Base-by-base conservation (phyloP, 2,888 invertebrate species). In the Drosophila engyochracea region DNA sequence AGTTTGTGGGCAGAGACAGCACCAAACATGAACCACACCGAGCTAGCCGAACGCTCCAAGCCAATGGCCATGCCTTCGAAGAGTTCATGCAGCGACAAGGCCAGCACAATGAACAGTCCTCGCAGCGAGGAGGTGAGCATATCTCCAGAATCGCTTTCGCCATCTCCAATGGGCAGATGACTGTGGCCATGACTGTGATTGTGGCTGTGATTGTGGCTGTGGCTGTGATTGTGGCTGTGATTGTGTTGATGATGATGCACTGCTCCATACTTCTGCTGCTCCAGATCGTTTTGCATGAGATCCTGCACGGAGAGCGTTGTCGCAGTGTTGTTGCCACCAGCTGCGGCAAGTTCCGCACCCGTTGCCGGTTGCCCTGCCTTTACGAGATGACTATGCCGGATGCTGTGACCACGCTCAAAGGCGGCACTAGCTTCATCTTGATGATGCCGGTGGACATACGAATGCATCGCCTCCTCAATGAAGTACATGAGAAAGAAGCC, bases 41-140 rank as follows among this genome's bases (percentile, higher is more conserved):
- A 94, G 1, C 92, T 89, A 5, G 94, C 93, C 37, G 95, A 95
- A 12, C 95, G 94, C 91, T 97, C 97, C 67, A 97, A 92, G 0
- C 97, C 97, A 22, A 97, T 96, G 28, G 97, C 96, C 63, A 97
- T 94, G 28, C 97, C 98, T 94, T 98, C 97, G 90, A 98, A 97
- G 4, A 97, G 94, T 91, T 97, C 97, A 91, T 98, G 98, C 66
- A 98, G 95, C 12, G 97, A 97, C 33, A 98, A 94, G 4, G 97
- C 97, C 49, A 88, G 93, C 1, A 97, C 97, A 55, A 97, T 96
- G 60, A 97, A 94, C 19, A 97, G 94, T 35, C 96, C 97, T 71
- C 96, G 95, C 54, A 97, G 93, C 6, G 93, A 93, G 1, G 93
- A 93, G 37, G 91, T 77, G 0, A 93, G 69, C 47, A 92, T 86